Evolutionary conservation across 1,140 invertebrate species (phyloP).

Genomic region (Cydia amplana): DNA sequence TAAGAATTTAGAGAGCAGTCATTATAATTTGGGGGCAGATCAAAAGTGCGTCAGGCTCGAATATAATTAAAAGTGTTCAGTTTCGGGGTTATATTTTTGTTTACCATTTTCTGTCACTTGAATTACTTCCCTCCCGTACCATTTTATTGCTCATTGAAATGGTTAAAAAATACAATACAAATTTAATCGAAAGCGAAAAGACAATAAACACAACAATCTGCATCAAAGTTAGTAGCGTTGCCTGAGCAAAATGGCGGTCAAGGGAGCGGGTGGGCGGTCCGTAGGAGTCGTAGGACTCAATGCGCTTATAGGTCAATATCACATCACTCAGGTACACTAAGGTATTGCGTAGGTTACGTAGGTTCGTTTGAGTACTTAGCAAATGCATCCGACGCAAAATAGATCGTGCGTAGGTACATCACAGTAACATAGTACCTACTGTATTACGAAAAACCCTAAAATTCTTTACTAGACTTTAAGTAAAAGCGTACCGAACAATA

Average conservation of each 20-base stretch:
- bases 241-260: slow-evolving; percentile 1
- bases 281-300: background rate
- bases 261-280: slow-evolving; percentile 3
- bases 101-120: no score
- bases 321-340: background rate
- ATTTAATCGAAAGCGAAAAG: background rate
- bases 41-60: no score
- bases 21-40: background rate
- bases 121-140: no score
- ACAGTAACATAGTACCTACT: no score
- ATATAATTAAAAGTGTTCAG: no score
- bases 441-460: no score
- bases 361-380: background rate
- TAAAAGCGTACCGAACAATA: background rate
- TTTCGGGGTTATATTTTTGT: no score
- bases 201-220: background rate
- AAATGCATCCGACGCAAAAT: background rate
- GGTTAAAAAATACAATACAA: background rate
- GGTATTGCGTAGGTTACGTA: background rate
- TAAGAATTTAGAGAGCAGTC: background rate
- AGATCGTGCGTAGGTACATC: no score
- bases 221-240: background rate
- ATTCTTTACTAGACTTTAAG: no score
- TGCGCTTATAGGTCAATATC: slow-evolving; percentile 1
- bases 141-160: no score